Conservation (phyloP, 2,113 vertebrate species). For the Synchiropus splendidus region DNA sequence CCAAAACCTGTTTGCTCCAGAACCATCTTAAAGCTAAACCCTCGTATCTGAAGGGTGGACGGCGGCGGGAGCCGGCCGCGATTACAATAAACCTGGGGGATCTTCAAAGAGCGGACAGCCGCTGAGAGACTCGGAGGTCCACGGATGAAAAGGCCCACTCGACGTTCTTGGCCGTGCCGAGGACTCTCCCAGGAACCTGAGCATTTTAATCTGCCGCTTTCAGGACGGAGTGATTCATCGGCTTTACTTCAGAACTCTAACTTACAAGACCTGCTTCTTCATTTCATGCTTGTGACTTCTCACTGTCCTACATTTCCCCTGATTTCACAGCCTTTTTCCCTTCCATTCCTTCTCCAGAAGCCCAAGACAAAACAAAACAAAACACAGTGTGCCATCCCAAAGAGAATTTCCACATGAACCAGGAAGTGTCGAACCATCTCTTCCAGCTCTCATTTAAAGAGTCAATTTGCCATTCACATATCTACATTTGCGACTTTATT, state of each 20-base stretch:
- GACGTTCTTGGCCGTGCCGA: constrained; percentile 33
- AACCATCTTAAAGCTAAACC: no score
- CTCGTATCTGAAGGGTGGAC: constrained; percentile 17
- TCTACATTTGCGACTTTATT: constrained; percentile 58
- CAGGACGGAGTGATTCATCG: constrained; percentile 42
- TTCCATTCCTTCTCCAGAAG: no score
- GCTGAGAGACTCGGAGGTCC: constrained; percentile 30
- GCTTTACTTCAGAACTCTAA: constrained; percentile 19
- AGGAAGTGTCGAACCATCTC: no score
- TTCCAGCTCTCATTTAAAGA: no score
- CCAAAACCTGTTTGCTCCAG: no score
- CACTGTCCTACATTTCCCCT: constrained; percentile 5
- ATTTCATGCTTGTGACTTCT: constrained; percentile 34
- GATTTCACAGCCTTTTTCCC: constrained; percentile 13
- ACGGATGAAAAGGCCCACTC: constrained; percentile 48
- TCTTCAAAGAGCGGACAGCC: constrained; percentile 46
- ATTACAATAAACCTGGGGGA: constrained; percentile 45
- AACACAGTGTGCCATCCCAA: no score
- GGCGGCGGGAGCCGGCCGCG: constrained; percentile 31
- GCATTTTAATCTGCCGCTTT: constrained; percentile 40
- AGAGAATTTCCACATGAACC: no score
- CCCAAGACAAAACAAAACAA: no score
- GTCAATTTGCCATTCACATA: constrained; percentile 27
- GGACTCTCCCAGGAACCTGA: constrained; percentile 29
- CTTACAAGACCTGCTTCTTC: constrained; percentile 18